A percentile compares a stretch with the other conserved stretches of the same genome.
These are phyloP conservation scores for Melanotaenia nigrans DNA, from an alignment of 2,797 vertebrate genomes.

Conservation along the genomic window DNA sequence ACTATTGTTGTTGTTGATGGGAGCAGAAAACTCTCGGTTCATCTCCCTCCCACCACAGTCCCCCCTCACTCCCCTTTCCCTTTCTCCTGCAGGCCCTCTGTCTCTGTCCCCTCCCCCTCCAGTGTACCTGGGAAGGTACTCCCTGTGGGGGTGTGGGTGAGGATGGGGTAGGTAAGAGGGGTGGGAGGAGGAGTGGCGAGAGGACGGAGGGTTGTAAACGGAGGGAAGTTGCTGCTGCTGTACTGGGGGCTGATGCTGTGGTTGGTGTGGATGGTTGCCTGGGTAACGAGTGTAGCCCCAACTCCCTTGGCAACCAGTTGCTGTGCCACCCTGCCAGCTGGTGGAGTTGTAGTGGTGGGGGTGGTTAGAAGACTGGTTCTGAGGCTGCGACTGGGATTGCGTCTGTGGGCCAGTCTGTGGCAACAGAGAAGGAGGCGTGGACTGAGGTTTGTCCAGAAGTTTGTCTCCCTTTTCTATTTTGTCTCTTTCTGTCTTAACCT, in stretches of 20 bases:
- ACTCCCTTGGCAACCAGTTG: constrained; percentile 81
- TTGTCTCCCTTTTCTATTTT: constrained; percentile 85
- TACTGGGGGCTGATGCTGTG: constrained; percentile 83
- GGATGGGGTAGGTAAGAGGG: constrained; percentile 83
- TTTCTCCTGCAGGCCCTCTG: constrained; percentile 77
- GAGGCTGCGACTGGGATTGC: constrained; percentile 78
- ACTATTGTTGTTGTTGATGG: constrained; percentile 71
- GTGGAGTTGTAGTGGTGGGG: constrained; percentile 91
- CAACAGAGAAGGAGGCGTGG: constrained; percentile 81
- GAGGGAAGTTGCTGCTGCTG: constrained; percentile 87
- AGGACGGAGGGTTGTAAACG: constrained; percentile 86
- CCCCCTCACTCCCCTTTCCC: constrained; percentile 78
- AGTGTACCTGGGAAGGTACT: constrained; percentile 85
- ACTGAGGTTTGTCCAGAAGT: constrained; percentile 77
- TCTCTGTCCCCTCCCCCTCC: constrained; percentile 80
- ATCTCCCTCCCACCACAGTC: constrained; percentile 82
- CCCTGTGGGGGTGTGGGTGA: constrained; percentile 83
- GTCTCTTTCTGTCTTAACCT: constrained; percentile 83
- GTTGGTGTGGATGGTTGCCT: constrained; percentile 81
- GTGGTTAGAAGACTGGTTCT: constrained; percentile 77
- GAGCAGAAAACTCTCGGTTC: constrained; percentile 79
- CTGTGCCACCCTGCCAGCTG: constrained; percentile 84
- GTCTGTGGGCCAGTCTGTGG: constrained; percentile 81
- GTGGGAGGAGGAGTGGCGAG: constrained; percentile 83
- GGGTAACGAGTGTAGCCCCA: constrained; percentile 86